Base-by-base conservation (phyloP, 92 coral and sea anemone genomes). In the Scolanthus callimorphus region DNA sequence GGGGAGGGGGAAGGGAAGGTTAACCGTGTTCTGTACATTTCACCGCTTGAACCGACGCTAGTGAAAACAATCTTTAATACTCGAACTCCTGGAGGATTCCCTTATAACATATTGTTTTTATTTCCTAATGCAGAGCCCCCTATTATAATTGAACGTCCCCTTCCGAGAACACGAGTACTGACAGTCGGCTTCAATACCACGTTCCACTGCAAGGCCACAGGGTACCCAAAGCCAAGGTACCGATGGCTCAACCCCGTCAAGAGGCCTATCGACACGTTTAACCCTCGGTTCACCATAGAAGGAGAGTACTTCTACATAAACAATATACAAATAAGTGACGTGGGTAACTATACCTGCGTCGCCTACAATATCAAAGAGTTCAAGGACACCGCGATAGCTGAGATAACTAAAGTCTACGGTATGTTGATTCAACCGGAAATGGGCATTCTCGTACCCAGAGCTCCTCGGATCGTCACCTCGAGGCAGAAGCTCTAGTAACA, bases 111-210 rank as follows among this genome's bases (percentile, higher is more conserved):
- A 6, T 34, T 6, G 15, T 6, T 34, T 6, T 3, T 58, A 1
- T 60, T 60, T 1, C 1, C 31, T 27, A 39, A n/a, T 49, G 10
- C 41, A 63, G 59, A 63, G 28, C 82, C 82, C 11, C 82, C 82
- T 10, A 34, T 49, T 44, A 66, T 81, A 69, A 41, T 44, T 15
- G 69, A 67, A 37, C 57, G 23, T 8, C 73, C 82, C 31, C 17
- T 43, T 11, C 82, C 82, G 48, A 15, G 51, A 9, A 26, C 29
- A 26, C 29, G 82, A n/a, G 50, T 61, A 27, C 55, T 76, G 6
- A 76, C 82, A 15, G 66, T 58, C 4, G 76, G 82, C 9, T 76
- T 57, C 52, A 62, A 69, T 38, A 62, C 82, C 15, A 76, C 57
- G 21, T 76, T 76, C 48, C 75, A 67, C 29, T 76, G 82, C 31